phyloP scores from a whole-genome alignment of 2,888 invertebrate species.

The Mimachlamys varia region DNA sequence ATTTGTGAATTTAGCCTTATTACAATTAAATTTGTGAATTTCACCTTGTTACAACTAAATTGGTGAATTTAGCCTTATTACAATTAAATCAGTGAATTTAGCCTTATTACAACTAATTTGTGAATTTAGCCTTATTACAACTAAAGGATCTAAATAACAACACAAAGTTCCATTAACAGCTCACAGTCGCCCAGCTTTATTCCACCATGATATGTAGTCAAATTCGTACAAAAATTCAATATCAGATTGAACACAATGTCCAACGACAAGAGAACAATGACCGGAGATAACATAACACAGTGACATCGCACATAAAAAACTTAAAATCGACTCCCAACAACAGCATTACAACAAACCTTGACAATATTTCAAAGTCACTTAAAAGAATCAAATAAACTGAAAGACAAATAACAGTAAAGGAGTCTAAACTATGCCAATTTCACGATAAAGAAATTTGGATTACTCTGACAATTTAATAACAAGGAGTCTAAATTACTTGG shows the following conservation, averaged over 20 bases:
- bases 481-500: background rate
- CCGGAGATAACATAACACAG: background rate
- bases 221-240: background rate
- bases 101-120: too few relatives aligned
- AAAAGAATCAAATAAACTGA: background rate
- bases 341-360: background rate
- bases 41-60: too few relatives aligned
- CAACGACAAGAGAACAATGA: background rate
- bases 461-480: background rate
- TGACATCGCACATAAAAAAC: background rate
- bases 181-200: constrained; percentile 20
- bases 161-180: background rate
- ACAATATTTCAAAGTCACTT: constrained; percentile 2
- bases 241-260: background rate
- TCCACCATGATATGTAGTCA: constrained; percentile 19
- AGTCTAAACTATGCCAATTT: background rate
- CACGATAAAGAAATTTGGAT: too few relatives aligned
- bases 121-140: too few relatives aligned
- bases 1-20: too few relatives aligned
- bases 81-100: too few relatives aligned
- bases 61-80: too few relatives aligned
- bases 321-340: constrained; percentile 4
- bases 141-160: background rate
- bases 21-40: too few relatives aligned
- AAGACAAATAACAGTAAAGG: constrained; percentile 1